Base-by-base conservation (phyloP, 2,797 vertebrate genomes). In the Thunnus albacares region DNA sequence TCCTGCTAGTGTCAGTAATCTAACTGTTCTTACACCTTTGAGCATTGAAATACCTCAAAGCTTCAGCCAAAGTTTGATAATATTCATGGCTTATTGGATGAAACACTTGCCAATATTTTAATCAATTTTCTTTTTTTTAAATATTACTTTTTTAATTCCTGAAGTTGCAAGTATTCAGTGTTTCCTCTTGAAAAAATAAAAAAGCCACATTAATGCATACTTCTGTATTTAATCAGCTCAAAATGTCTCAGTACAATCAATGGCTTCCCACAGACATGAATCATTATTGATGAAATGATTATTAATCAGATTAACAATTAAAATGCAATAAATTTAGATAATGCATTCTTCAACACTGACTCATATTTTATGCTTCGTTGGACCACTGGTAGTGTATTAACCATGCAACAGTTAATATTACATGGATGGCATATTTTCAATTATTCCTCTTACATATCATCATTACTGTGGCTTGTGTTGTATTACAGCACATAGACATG, bases 301-400 rank as follows among this genome's bases (percentile, higher is more conserved):
- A 75, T 85, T 52, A 61, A 74, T 86, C 28, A 85, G 3, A 71
- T 73, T 15, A 59, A 55, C 57, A 51, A 73, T 84, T 86, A 75
- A 86, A 87, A 79, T 81, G 58, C 38, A 81, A 83, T 86, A 79
- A 60, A 62, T 83, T 17, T 14, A 24, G 49, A 51, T 72, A 12
- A 82, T 75, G 18, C 28, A 62, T 83, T 80, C 11, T 47, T 64
- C 30, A 73, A 28, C 62, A 47, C 13, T 60, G 55, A 38, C 3
- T 70, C 10, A 66, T 77, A 49, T 49, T 49, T 86, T 51, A 22
- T 43, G 28, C 14, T 64, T 64, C 17, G 14, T 64, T 43, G 22
- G 14, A 33, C 14, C 43, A 75, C 10, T 30, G 14, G 15, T 14
- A 61, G 6, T 47, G 14, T n/a, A 67, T 45, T 52, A 41, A 68